Evolutionary conservation across 1,140 invertebrate genomes (phyloP).

Genomic region (Colletes gigas): DNA sequence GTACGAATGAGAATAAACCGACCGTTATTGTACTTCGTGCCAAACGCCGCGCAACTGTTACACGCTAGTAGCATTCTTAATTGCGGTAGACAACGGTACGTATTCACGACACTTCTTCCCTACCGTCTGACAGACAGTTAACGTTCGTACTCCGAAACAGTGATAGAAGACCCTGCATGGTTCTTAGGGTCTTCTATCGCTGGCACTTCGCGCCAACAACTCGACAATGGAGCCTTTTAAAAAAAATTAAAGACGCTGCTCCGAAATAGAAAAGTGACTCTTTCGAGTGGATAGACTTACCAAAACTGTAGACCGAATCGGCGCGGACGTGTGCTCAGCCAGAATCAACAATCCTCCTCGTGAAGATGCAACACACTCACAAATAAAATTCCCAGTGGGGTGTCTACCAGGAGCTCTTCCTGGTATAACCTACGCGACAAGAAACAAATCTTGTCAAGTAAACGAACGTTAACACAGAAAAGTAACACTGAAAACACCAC

Average conservation of each 20-base stretch:
- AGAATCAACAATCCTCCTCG: neutral
- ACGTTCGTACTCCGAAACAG: conserved; percentile 11
- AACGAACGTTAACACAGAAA: conserved; percentile 38
- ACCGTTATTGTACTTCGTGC: conserved; percentile 47
- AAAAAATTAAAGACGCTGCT: neutral
- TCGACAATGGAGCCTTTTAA: neutral
- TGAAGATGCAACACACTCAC: neutral
- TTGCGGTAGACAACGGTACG: conserved; percentile 43
- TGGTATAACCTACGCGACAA: conserved; percentile 19
- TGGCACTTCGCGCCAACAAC: neutral
- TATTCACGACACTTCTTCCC: conserved; percentile 30
- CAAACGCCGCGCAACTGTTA: conserved; percentile 29
- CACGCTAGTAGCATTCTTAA: conserved; percentile 56
- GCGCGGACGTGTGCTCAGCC: neutral
- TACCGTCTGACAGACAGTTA: conserved; percentile 1
- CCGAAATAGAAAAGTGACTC: conserved; percentile 1
- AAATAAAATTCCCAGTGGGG: conserved; percentile 30
- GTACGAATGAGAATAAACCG: conserved; percentile 52
- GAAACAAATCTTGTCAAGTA: conserved; percentile 1
- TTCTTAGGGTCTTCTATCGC: conserved; percentile 6
- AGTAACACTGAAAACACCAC: conserved; percentile 48
- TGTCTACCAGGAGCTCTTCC: conserved; percentile 10
- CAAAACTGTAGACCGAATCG: conserved; percentile 44
- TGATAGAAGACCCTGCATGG: conserved; percentile 6
- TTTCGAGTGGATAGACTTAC: conserved; percentile 31